These are phyloP conservation scores for Bombus vancouverensis DNA, from an alignment of 1,140 invertebrate genomes.

Conservation along the genomic window DNA sequence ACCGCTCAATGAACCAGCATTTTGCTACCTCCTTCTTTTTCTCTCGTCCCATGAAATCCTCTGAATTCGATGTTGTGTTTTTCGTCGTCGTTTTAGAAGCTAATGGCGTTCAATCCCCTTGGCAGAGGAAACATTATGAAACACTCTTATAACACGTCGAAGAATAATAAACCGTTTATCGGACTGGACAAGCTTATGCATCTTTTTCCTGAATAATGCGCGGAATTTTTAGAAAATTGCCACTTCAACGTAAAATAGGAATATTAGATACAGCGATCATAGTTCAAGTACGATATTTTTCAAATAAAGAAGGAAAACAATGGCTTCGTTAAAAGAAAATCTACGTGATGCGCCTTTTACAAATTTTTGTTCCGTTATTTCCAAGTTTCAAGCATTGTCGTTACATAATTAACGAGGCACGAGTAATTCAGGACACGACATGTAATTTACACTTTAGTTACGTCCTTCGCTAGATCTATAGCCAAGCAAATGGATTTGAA, in stretches of 20 bases:
- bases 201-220: too few relatives aligned
- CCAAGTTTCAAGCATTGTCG: not conserved
- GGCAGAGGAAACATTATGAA: not conserved
- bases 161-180: not conserved
- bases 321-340: too few relatives aligned
- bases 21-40: not conserved
- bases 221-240: not conserved
- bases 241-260: too few relatives aligned
- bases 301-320: too few relatives aligned
- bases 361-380: not conserved
- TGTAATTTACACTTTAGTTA: slow-evolving; percentile 5
- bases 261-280: too few relatives aligned
- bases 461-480: not conserved
- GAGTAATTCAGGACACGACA: not conserved
- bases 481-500: not conserved
- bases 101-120: not conserved
- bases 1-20: slow-evolving; percentile 38
- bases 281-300: too few relatives aligned
- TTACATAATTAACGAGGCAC: not conserved
- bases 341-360: too few relatives aligned
- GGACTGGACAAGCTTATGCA: too few relatives aligned
- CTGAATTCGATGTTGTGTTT: not conserved
- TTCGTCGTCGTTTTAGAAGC: not conserved
- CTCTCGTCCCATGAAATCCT: too few relatives aligned
- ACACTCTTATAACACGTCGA: not conserved